Evolutionary conservation across 2,113 vertebrate species (phyloP).

Genomic region (Clarias macrocephalus): DNA sequence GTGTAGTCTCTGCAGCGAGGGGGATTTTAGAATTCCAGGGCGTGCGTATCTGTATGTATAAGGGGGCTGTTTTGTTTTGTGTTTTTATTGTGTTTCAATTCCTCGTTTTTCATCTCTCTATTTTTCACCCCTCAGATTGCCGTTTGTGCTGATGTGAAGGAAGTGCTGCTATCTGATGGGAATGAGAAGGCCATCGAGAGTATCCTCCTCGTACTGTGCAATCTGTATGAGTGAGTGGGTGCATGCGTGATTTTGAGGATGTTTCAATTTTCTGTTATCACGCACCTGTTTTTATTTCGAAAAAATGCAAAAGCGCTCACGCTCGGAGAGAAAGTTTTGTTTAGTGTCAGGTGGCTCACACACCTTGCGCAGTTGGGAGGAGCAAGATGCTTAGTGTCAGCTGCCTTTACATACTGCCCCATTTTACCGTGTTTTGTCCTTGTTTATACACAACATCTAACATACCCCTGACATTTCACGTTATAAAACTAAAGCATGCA

Average conservation of each 20-base stretch:
- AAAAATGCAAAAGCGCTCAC: not conserved
- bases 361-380: not conserved
- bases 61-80: conserved; percentile 42
- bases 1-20: conserved; percentile 55
- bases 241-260: conserved; percentile 20
- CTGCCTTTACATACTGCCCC: not conserved
- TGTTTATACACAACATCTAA: not conserved
- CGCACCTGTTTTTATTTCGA: not conserved
- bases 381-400: not conserved
- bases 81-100: conserved; percentile 61
- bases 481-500: conserved; percentile 2
- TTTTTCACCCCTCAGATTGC: conserved; percentile 81
- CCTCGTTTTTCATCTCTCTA: conserved; percentile 56
- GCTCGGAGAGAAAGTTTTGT: not conserved
- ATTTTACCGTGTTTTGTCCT: not conserved
- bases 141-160: conserved; percentile 98
- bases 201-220: conserved; percentile 83
- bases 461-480: not conserved
- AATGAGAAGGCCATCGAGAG: conserved; percentile 99
- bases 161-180: conserved; percentile 99
- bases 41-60: conserved; percentile 58
- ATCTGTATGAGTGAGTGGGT: conserved; percentile 37
- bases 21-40: conserved; percentile 65
- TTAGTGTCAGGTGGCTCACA: not conserved
- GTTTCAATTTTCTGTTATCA: conserved; percentile 30